Evolutionary conservation across 2,888 invertebrate genomes (phyloP).

Genomic region (Hirtodrosophila duncani): DNA sequence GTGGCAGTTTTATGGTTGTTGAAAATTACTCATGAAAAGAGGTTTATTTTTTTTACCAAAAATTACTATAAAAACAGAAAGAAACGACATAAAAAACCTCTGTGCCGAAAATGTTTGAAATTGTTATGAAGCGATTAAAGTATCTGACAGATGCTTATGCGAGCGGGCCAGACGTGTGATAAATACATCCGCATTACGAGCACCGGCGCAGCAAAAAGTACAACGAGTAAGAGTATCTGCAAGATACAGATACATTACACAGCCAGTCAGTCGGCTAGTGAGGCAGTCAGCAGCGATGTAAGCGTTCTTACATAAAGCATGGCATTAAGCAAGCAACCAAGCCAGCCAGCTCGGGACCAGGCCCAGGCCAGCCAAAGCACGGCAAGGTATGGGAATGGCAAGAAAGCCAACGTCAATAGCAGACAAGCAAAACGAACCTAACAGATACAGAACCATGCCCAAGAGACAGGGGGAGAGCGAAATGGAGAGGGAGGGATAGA

Average conservation of each 20-base stretch:
- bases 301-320: constrained; percentile 47
- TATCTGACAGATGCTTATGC: constrained; percentile 58
- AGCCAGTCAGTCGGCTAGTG: no score
- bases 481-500: constrained; percentile 1
- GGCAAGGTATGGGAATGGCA: background rate
- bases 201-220: constrained; percentile 14
- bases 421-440: no score
- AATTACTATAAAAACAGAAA: constrained; percentile 1
- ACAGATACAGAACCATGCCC: background rate
- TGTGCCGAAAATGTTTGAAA: constrained; percentile 56
- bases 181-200: constrained; percentile 70
- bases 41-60: constrained; percentile 40
- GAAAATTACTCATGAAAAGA: constrained; percentile 56
- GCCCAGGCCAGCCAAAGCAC: background rate
- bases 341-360: constrained; percentile 24
- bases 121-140: constrained; percentile 42
- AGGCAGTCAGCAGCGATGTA: no score
- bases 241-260: no score
- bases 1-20: constrained; percentile 57
- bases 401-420: constrained; percentile 37
- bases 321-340: constrained; percentile 51
- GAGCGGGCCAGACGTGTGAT: constrained; percentile 60
- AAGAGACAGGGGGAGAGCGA: background rate
- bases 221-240: constrained; percentile 44
- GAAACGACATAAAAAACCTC: constrained; percentile 5